Percentiles rank a stretch among this genome's conserved stretches.
Evolutionary conservation across 2,888 invertebrate genomes (phyloP).

Genomic region (Ctenicera cuprea): DNA sequence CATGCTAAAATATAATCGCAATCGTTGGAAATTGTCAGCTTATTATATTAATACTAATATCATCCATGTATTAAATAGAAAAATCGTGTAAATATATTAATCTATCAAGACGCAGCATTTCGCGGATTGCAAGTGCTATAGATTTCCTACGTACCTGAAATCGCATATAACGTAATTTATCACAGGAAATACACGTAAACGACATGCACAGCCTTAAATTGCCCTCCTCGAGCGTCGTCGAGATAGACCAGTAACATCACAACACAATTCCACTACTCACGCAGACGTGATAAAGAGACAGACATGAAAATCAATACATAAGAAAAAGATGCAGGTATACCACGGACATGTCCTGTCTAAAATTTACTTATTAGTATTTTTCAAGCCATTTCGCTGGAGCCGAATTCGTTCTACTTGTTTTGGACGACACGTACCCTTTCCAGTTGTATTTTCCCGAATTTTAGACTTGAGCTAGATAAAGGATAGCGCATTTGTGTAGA

Average conservation of each 20-base stretch:
- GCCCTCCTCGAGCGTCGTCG: constrained; percentile 12
- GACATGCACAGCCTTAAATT: constrained; percentile 16
- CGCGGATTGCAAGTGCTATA: no score
- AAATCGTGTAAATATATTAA: no score
- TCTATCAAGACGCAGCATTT: no score
- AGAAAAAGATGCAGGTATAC: constrained; percentile 15
- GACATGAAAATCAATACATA: background rate
- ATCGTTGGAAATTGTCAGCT: no score
- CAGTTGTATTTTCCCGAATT: background rate
- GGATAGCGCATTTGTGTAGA: constrained; percentile 6
- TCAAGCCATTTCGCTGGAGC: constrained; percentile 28
- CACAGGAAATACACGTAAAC: constrained; percentile 12
- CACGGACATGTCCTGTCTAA: constrained; percentile 12
- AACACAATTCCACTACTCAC: constrained; percentile 15
- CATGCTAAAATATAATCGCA: no score
- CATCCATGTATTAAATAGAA: no score
- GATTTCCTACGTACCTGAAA: background rate
- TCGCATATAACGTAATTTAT: constrained; percentile 7
- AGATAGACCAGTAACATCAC: constrained; percentile 14
- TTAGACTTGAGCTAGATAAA: background rate
- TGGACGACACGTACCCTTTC: constrained; percentile 8
- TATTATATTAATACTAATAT: no score
- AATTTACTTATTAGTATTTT: constrained; percentile 31
- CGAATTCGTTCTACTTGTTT: constrained; percentile 18
- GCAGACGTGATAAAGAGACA: background rate